phyloP scores from a whole-genome alignment of 2,797 vertebrate genomes.

The Syngnathus acus region DNA sequence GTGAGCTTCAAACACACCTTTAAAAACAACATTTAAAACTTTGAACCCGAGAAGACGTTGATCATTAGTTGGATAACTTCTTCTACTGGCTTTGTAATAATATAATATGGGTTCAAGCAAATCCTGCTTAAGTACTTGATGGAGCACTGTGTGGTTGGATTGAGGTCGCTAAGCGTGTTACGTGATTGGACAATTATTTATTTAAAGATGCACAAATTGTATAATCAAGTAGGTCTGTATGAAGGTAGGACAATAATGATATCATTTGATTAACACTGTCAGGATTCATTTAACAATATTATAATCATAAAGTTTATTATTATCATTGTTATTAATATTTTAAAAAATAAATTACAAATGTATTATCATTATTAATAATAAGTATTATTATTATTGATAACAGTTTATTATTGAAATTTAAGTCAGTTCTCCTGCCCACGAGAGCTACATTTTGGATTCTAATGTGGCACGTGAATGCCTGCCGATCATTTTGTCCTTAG shows the following conservation, averaged over 20 bases:
- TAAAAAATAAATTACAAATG: no score
- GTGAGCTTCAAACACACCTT: neutral
- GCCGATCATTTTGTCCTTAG: constrained; percentile 5
- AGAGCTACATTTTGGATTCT: neutral
- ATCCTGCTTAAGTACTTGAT: constrained; percentile 10
- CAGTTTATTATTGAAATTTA: no score
- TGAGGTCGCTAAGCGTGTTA: constrained; percentile 6
- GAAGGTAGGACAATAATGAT: no score
- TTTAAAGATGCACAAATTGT: no score
- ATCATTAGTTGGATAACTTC: neutral
- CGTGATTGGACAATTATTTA: neutral
- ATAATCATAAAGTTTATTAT: no score
- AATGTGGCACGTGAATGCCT: neutral
- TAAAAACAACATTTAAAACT: neutral
- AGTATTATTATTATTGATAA: no score
- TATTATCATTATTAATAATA: no score
- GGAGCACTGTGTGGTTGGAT: constrained; percentile 16
- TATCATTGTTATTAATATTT: no score
- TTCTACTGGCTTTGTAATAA: no score
- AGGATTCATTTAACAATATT: no score
- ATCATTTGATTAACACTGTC: no score
- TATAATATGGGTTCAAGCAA: constrained; percentile 33
- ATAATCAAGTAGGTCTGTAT: no score
- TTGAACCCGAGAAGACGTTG: neutral
- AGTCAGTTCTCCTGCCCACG: neutral